Base-by-base conservation (phyloP, 2,113 vertebrate species). In the Myrmecophaga tridactyla region DNA sequence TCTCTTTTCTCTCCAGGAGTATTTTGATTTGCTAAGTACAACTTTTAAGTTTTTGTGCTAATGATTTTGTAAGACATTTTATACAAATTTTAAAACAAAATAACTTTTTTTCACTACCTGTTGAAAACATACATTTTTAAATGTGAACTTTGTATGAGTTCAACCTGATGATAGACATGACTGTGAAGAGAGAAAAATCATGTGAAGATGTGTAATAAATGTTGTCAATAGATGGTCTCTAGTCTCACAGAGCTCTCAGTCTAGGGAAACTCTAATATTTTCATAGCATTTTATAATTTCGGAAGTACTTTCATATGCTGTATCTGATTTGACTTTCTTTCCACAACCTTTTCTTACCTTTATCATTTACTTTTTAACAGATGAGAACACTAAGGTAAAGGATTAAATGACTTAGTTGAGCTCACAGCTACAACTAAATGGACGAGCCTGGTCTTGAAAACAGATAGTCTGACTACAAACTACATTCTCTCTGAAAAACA, bases 81-180 rank as follows among this genome's bases (percentile, higher is more conserved):
- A 9, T 67, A n/a, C 31, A 94, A 36, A 92, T 46, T 87, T 91
- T 76, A 91, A 82, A 72, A 21, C 12, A 69, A 80, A 86, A 85
- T 63, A 5, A 36, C 41, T 91, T 78, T 86, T 91, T 83, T 84
- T 90, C 3, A 78, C 20, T 84, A 34, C n/a, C 82, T 69, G 9
- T 95, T 93, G 15, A 63, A 94, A 73, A 18, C 6, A 12, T 65
- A 2, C 31, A 73, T 65, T 86, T 91, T 31, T 25, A 58, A 41
- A 27, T 65, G 5, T n/a, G 1, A 69, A 7, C 25, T 90, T 63
- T 89, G 6, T 58, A 25, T 1, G 3, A 43, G 23, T 23, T 77
- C 39, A 92, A 4, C 70, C 36, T 23, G 60, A 43, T 65, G 29
- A 58, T 78, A 62, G 11, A 27, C 48, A 9, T 88, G 63, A 75